Percentiles rank a stretch among this genome's conserved stretches.
phyloP scores from a whole-genome alignment of 2,113 vertebrate genomes.

The Antigone vipio region DNA sequence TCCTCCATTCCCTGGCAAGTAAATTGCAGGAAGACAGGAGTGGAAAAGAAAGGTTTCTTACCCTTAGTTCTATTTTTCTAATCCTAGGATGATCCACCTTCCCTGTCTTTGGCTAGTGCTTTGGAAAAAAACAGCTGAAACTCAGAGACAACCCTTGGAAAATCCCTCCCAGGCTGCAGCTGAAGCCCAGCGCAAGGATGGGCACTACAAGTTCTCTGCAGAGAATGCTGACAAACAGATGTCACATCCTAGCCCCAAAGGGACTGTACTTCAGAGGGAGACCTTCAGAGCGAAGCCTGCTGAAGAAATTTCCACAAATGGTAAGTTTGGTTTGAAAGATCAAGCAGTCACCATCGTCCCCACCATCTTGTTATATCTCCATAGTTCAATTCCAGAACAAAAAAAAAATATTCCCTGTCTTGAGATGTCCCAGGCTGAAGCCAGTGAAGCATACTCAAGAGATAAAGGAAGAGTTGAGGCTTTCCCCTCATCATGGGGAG shows the following conservation, averaged over 20 bases:
- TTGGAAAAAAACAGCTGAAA: background rate
- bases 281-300: background rate
- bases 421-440: background rate
- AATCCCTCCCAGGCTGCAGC: background rate
- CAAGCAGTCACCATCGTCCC: background rate
- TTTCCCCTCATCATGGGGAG: background rate
- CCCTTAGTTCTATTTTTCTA: background rate
- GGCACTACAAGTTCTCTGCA: background rate
- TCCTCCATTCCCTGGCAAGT: background rate
- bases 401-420: background rate
- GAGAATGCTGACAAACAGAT: background rate
- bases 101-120: background rate
- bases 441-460: background rate
- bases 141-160: background rate
- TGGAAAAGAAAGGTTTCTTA: background rate
- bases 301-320: background rate
- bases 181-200: background rate
- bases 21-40: background rate
- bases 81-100: background rate
- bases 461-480: background rate
- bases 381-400: background rate
- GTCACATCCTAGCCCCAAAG: background rate
- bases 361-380: background rate
- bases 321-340: background rate
- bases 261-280: background rate